Conservation (phyloP, 2,888 invertebrate genomes). For the Aporophyla lueneburgensis region DNA sequence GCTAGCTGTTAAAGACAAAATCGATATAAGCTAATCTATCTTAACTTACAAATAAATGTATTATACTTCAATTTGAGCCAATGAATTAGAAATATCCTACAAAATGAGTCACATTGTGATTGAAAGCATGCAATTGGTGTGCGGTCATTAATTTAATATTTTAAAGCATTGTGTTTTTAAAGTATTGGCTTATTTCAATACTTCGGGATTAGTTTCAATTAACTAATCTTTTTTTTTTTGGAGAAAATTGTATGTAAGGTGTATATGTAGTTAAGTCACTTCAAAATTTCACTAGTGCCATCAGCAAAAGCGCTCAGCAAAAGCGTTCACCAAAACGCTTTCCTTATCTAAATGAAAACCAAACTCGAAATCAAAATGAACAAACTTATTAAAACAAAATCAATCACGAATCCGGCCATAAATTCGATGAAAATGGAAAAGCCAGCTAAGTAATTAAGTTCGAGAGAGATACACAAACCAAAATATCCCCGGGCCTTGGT, state of each 20-base stretch:
- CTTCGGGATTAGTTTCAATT: neutral
- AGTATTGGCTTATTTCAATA: neutral
- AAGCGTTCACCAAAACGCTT: conserved; percentile 7
- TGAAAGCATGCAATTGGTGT: no score
- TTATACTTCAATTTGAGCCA: no score
- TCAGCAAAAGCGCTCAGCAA: neutral
- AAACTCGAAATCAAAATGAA: conserved; percentile 44
- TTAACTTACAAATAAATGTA: no score
- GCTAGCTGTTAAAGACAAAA: no score
- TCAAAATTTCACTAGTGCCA: neutral
- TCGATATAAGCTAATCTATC: no score
- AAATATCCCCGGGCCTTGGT: conserved; percentile 59
- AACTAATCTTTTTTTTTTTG: neutral
- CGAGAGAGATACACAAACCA: conserved; percentile 51
- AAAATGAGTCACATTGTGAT: no score
- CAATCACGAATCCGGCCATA: conserved; percentile 39
- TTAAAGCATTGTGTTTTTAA: neutral
- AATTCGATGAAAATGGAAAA: conserved; percentile 52
- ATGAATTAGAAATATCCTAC: no score
- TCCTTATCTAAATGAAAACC: conserved; percentile 33
- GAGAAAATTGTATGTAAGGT: neutral
- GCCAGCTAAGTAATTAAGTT: conserved; percentile 58
- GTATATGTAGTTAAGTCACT: neutral
- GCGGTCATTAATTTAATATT: neutral
- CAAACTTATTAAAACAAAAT: conserved; percentile 59